Evolutionary conservation across 1,140 invertebrate genomes (phyloP).

Genomic region (Diploscapter pachys): DNA sequence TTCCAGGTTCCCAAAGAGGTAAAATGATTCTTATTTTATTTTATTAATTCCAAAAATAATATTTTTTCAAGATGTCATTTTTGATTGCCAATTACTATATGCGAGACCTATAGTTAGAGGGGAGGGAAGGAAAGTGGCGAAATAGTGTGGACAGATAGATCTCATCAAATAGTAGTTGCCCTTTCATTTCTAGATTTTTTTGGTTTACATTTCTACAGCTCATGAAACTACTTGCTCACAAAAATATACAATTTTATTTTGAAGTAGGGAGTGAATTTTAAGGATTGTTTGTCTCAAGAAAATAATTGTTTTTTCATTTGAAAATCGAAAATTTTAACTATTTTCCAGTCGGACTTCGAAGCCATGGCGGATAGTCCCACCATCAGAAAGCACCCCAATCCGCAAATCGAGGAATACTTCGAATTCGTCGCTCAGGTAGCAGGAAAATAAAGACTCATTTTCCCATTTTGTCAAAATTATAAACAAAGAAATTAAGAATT

Average conservation of each 20-base stretch:
- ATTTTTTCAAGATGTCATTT: neutral
- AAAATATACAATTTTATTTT: too few species aligned
- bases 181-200: neutral
- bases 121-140: too few species aligned
- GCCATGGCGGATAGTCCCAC: neutral
- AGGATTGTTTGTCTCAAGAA: too few species aligned
- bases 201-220: too few species aligned
- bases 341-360: slow-evolving; percentile 12
- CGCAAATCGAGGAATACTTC: slow-evolving; percentile 8
- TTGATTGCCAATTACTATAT: neutral
- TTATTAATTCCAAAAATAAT: neutral
- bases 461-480: too few species aligned
- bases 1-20: slow-evolving; percentile 27
- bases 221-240: too few species aligned
- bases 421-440: slow-evolving; percentile 4
- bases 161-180: neutral
- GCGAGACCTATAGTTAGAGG: neutral
- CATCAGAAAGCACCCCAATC: slow-evolving; percentile 8
- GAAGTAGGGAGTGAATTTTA: too few species aligned
- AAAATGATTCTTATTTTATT: neutral
- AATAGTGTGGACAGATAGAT: too few species aligned
- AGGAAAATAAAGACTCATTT: too few species aligned
- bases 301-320: too few species aligned
- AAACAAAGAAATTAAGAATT: too few species aligned
- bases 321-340: too few species aligned